Evolutionary conservation across 2,797 vertebrate species (phyloP).

Genomic region (Alcedo atthis): DNA sequence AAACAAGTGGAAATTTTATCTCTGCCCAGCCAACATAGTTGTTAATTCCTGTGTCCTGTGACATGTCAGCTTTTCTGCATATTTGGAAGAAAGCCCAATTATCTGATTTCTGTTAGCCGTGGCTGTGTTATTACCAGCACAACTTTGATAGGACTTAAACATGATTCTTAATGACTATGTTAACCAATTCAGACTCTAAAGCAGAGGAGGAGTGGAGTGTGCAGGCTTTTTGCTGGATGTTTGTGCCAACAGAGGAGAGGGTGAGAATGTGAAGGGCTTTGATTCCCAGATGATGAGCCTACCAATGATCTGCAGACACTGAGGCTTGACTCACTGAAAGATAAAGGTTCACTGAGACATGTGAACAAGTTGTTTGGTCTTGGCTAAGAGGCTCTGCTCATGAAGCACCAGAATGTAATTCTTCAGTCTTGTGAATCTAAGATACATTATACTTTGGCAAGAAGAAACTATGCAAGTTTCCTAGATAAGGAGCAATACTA

Average conservation of each 20-base stretch:
- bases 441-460: constrained; percentile 28
- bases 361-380: not conserved
- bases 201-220: not conserved
- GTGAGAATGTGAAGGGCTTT: not conserved
- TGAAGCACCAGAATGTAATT: not conserved
- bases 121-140: not conserved
- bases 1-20: constrained; percentile 33
- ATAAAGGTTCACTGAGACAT: not conserved
- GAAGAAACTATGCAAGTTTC: constrained; percentile 17
- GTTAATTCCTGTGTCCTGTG: not conserved
- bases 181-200: not conserved
- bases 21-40: not conserved
- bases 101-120: not conserved
- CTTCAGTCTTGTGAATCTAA: not conserved
- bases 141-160: not conserved
- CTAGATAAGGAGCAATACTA: constrained; percentile 12
- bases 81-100: constrained; percentile 20
- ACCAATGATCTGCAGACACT: not conserved
- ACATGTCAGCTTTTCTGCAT: constrained; percentile 2
- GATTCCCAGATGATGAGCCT: not conserved
- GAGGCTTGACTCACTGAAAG: not conserved
- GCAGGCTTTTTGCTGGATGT: not conserved
- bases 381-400: not conserved
- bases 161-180: not conserved
- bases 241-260: not conserved